Evolutionary conservation across 2,888 invertebrate species (phyloP).

Genomic region (Digitonthophagus gazella): DNA sequence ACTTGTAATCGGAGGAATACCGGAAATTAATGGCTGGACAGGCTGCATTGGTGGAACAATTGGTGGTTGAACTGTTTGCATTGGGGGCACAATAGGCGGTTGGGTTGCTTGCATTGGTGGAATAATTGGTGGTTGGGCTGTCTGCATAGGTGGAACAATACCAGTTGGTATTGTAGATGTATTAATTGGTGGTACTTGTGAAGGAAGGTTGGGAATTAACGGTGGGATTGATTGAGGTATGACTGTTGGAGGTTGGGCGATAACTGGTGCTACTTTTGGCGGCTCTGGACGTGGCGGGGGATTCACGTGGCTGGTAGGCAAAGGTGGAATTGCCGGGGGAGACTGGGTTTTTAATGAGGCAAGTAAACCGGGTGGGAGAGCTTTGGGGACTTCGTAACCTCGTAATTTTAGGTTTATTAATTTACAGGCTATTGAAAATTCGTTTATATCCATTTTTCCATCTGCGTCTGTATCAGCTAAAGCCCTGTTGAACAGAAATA

Average conservation of each 20-base stretch:
- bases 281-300: conserved; percentile 48
- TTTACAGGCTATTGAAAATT: conserved; percentile 98
- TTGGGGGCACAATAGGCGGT: conserved; percentile 35
- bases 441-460: conserved; percentile 93
- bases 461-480: conserved; percentile 95
- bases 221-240: conserved; percentile 16
- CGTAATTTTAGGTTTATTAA: conserved; percentile 87
- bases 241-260: conserved; percentile 36
- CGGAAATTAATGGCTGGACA: conserved; percentile 27
- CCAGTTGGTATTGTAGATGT: conserved; percentile 34
- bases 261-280: conserved; percentile 47
- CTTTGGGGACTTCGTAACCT: conserved; percentile 86
- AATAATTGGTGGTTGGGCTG: conserved; percentile 6
- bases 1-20: conserved; percentile 21
- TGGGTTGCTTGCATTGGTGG: conserved; percentile 25
- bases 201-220: conserved; percentile 22
- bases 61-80: conserved; percentile 29
- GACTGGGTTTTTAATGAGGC: conserved; percentile 62
- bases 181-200: conserved; percentile 23
- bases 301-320: conserved; percentile 41
- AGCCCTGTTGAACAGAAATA: too few relatives aligned
- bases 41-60: conserved; percentile 22
- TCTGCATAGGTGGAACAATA: conserved; percentile 37
- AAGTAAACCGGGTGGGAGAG: conserved; percentile 74
- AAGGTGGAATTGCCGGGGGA: conserved; percentile 42